Evolutionary conservation across 2,797 vertebrate genomes (phyloP).

Genomic region (Parotocinclus haroldoi): DNA sequence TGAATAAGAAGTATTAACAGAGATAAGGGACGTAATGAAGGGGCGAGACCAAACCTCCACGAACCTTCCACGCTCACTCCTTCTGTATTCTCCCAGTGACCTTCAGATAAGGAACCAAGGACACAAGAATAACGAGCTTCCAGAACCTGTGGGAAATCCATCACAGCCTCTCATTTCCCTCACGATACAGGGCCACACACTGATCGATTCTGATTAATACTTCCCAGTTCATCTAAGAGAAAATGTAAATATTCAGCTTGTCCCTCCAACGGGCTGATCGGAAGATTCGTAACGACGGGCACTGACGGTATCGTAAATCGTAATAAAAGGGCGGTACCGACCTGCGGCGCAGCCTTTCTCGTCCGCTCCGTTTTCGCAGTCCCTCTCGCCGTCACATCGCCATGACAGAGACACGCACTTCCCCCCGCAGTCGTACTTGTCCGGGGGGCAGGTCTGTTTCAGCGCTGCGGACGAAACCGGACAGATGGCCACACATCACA

Average conservation of each 20-base stretch:
- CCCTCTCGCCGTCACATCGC: slow-evolving; percentile 92
- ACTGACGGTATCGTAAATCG: too few species aligned
- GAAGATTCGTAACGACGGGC: too few species aligned
- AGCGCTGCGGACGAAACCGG: slow-evolving; percentile 61
- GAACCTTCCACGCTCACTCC: too few species aligned
- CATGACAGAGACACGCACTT: slow-evolving; percentile 92
- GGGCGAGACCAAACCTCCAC: too few species aligned
- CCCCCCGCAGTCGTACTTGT: slow-evolving; percentile 96
- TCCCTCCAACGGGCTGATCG: too few species aligned
- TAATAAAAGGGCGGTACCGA: slow-evolving; percentile 78
- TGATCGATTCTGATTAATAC: too few species aligned
- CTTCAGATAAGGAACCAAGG: slow-evolving; percentile 19
- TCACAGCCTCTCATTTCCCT: neutral
- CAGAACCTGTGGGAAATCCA: neutral
- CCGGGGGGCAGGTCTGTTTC: slow-evolving; percentile 88
- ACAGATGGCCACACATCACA: neutral
- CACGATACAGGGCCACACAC: too few species aligned
- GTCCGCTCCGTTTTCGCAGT: slow-evolving; percentile 89
- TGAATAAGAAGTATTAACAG: too few species aligned
- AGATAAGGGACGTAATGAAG: too few species aligned
- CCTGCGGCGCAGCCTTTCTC: slow-evolving; percentile 87
- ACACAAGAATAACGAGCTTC: slow-evolving; percentile 9
- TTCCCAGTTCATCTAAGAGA: too few species aligned
- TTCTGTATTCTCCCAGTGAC: neutral
- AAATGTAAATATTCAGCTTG: too few species aligned